These are phyloP conservation scores for Sebastolobus altivelis DNA, from an alignment of 2,797 vertebrate genomes.

Conservation along the genomic window DNA sequence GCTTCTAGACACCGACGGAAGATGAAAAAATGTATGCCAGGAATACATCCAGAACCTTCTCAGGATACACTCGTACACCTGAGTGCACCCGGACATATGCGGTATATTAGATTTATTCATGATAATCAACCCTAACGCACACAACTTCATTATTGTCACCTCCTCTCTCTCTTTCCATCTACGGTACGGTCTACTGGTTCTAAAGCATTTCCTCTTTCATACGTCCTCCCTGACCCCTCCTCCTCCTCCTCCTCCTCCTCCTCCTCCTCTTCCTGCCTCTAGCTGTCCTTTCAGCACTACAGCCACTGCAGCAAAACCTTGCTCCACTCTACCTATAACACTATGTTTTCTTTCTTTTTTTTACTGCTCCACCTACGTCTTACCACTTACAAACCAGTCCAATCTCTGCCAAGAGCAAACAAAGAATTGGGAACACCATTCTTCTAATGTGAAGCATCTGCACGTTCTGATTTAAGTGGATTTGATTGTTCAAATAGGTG, in stretches of 20 bases:
- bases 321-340: conserved; percentile 32
- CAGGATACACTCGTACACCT: neutral
- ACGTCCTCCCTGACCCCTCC: conserved; percentile 20
- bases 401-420: conserved; percentile 13
- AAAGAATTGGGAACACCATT: neutral
- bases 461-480: neutral
- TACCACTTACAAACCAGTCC: neutral
- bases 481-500: conserved; percentile 5
- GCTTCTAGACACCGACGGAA: neutral
- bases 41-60: neutral
- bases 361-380: conserved; percentile 9
- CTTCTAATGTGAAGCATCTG: neutral
- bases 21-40: neutral
- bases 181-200: conserved; percentile 17
- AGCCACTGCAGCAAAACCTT: conserved; percentile 68
- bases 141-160: conserved; percentile 7
- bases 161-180: conserved; percentile 12
- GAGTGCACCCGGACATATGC: neutral
- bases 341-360: neutral
- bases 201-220: conserved; percentile 21
- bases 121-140: conserved; percentile 6
- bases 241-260: conserved; percentile 11
- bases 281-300: conserved; percentile 72
- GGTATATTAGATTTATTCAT: neutral
- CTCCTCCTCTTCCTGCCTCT: neutral